Evolutionary conservation across 2,797 vertebrate species (phyloP).

Genomic region (Alcedo atthis): DNA sequence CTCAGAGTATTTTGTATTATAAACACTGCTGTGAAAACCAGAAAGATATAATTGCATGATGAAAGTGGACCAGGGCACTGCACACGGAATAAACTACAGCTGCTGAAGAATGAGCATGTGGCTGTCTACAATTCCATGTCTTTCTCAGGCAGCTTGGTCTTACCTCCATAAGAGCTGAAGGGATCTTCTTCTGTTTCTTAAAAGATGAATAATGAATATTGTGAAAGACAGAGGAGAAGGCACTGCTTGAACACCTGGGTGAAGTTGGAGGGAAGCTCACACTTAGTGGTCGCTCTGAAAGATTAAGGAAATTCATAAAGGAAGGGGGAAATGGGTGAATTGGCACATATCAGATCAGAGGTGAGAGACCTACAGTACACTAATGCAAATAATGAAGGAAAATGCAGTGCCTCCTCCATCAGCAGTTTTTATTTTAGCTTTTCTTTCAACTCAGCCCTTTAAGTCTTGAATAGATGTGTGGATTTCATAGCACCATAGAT

Average conservation of each 20-base stretch:
- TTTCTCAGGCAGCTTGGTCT: slow-evolving; percentile 32
- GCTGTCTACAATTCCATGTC: background rate
- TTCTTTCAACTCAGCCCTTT: background rate
- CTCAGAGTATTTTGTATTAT: background rate
- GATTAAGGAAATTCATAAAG: slow-evolving; percentile 12
- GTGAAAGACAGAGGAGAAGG: slow-evolving; percentile 92
- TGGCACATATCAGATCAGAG: background rate
- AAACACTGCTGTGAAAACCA: background rate
- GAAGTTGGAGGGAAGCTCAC: slow-evolving; percentile 82
- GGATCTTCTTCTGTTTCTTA: slow-evolving; percentile 92
- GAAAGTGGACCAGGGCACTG: background rate
- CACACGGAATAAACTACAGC: background rate
- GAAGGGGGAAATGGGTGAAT: background rate
- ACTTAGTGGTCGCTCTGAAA: slow-evolving; percentile 80
- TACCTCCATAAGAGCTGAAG: slow-evolving; percentile 89
- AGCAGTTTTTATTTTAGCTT: background rate
- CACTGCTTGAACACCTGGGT: slow-evolving; percentile 83
- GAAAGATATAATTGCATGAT: background rate
- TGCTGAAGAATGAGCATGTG: background rate
- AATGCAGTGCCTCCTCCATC: background rate
- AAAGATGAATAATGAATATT: slow-evolving; percentile 92
- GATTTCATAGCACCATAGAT: background rate
- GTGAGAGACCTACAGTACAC: background rate
- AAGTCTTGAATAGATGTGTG: background rate
- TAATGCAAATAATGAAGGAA: background rate